Evolutionary conservation across 64 coral and sea anemone genomes (phyloP).

Genomic region (Stichodactyla mertensii): DNA sequence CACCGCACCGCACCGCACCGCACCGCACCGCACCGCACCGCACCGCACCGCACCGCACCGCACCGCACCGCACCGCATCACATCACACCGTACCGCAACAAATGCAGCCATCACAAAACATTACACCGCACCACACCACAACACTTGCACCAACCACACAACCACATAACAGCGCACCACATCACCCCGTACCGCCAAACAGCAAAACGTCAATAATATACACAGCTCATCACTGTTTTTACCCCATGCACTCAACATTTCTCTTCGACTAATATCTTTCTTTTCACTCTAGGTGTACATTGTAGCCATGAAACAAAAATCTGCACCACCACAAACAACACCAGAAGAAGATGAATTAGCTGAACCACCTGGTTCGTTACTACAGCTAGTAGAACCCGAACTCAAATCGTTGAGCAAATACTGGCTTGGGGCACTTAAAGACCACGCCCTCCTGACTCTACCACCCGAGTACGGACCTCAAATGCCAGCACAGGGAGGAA

Average conservation of each 20-base stretch:
- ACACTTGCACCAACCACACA: no score
- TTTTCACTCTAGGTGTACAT: constrained; percentile 76
- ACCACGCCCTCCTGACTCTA: constrained; percentile 81
- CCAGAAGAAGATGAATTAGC: constrained; percentile 57
- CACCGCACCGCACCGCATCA: not conserved
- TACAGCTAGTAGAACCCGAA: constrained; percentile 80
- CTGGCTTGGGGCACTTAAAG: constrained; percentile 90
- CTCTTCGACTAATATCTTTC: not conserved
- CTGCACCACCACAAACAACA: constrained; percentile 23
- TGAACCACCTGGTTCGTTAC: constrained; percentile 76
- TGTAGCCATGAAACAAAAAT: constrained; percentile 92
- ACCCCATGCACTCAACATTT: not conserved
- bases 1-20: no score
- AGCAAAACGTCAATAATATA: no score
- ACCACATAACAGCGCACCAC: no score
- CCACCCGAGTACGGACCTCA: constrained; percentile 81
- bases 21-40: no score
- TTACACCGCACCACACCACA: no score
- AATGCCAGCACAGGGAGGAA: constrained; percentile 75
- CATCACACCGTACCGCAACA: not conserved
- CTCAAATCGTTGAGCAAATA: constrained; percentile 87
- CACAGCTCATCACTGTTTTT: no score
- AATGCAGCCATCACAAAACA: no score
- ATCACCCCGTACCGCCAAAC: no score
- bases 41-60: no score